Conservation (phyloP, 1,140 invertebrate species). For the Conopomorpha cramerella region DNA sequence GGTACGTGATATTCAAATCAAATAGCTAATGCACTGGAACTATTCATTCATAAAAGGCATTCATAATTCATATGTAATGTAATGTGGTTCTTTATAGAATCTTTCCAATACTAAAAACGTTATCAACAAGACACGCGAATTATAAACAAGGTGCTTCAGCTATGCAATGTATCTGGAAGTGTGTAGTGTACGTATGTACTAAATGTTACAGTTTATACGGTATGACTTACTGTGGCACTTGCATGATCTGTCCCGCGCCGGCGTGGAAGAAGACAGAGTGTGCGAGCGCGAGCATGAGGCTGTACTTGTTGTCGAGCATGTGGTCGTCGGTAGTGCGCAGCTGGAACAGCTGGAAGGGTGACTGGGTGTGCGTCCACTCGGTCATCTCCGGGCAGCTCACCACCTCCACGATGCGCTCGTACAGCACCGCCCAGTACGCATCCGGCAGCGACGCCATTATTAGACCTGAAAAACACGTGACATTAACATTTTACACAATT, state of each 20-base stretch:
- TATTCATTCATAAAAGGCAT: too few species aligned
- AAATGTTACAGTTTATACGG: slow-evolving; percentile 1
- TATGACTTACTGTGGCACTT: slow-evolving; percentile 70
- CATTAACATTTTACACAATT: too few species aligned
- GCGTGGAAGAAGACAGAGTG: slow-evolving; percentile 89
- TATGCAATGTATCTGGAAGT: background rate
- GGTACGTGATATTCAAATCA: too few species aligned
- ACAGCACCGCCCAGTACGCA: slow-evolving; percentile 79
- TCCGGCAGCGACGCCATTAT: slow-evolving; percentile 90
- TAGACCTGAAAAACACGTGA: too few species aligned
- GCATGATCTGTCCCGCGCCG: slow-evolving; percentile 77
- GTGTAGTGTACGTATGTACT: slow-evolving; percentile 1
- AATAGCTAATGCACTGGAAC: too few species aligned
- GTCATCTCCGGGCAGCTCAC: slow-evolving; percentile 71
- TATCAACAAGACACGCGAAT: too few species aligned
- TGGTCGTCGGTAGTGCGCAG: slow-evolving; percentile 79
- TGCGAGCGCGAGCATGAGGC: slow-evolving; percentile 81
- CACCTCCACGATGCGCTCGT: slow-evolving; percentile 81
- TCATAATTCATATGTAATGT: background rate
- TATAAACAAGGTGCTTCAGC: too few species aligned
- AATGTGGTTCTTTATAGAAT: background rate
- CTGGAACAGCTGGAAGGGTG: slow-evolving; percentile 85
- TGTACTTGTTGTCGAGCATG: slow-evolving; percentile 82
- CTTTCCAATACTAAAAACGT: too few species aligned
- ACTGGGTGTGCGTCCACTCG: slow-evolving; percentile 73